These are phyloP conservation scores for Drosophila barbarae DNA, from an alignment of 2,888 invertebrate genomes.

Conservation along the genomic window DNA sequence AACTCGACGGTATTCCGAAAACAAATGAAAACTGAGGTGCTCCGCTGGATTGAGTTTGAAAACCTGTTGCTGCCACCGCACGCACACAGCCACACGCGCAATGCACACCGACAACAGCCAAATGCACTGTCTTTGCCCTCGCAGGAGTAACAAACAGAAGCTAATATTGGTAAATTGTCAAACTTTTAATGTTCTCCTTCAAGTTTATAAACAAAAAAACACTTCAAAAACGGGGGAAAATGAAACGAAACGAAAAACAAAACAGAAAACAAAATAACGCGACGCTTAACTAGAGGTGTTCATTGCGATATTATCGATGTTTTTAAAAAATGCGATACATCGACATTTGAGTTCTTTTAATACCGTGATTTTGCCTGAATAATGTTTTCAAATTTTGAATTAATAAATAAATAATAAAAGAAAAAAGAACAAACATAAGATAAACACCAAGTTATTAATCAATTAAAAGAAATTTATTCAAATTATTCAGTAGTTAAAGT, in stretches of 20 bases:
- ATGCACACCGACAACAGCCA: slow-evolving; percentile 18
- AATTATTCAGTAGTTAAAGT: not conserved
- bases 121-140: slow-evolving; percentile 15
- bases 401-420: too few species aligned
- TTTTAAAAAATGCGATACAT: not conserved
- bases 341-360: too few species aligned
- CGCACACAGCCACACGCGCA: slow-evolving; percentile 6
- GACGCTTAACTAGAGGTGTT: slow-evolving; percentile 7
- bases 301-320: not conserved
- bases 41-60: slow-evolving; percentile 21
- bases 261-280: slow-evolving; percentile 33
- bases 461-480: too few species aligned
- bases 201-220: slow-evolving; percentile 4
- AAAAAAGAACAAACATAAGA: too few species aligned
- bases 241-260: slow-evolving; percentile 21
- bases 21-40: slow-evolving; percentile 47
- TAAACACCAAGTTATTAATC: too few species aligned
- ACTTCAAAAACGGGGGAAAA: not conserved
- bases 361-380: too few species aligned
- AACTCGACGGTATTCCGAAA: slow-evolving; percentile 49
- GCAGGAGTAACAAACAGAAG: not conserved
- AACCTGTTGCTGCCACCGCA: slow-evolving; percentile 39
- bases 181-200: too few species aligned
- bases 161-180: not conserved
- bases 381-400: too few species aligned